Evolutionary conservation across 1,140 invertebrate species (phyloP), one percentile per base, ranked within the genome.

Genomic region (Leptopilina clavipes): DNA sequence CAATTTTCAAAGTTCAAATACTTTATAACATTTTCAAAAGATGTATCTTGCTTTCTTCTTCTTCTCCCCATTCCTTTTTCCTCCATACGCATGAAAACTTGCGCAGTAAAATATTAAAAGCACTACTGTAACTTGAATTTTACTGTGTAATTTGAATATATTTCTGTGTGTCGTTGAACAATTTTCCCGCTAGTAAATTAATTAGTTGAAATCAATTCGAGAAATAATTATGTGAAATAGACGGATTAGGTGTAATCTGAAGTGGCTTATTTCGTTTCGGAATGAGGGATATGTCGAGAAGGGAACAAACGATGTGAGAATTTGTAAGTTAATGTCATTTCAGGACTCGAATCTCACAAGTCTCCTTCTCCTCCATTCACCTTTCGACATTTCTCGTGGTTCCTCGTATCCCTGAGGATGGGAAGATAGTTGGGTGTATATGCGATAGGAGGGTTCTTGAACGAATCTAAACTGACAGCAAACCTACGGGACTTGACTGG

Each of bases 291-390:
- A 31, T 59, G 56, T 59, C 56, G 56, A 59, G 56, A 31, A 14
- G 10, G 56, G 56, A 65, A 65, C 59, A 65, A 65, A 65, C 22
- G 59, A 65, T 65, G 59, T 65, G 59, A 65, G 22, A 65, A 65
- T 65, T 65, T 65, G 25, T 31, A 65, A 65, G 59, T 65, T 65
- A 37, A 22, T 65, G 59, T 65, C 59, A 31, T 65, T 65, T 65
- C 59, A 65, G 22, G 59, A 65, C 59, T 65, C 59, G 59, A 65
- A 65, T 65, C 59, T 65, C 59, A 65, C 59, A 37, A 65, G 59
- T 25, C 31, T 1, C 59, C 22, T 37, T 65, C 59, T 65, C 56
- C 9, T 31, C 59, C 11, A n/a, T 37, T 31, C 59, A 25, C 19
- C 59, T 65, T 65, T 31, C 19, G 22, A 65, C 59, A 31, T 37